phyloP scores from a whole-genome alignment of 2,113 vertebrate genomes.

The mouse (Mus musculus) region DNA sequence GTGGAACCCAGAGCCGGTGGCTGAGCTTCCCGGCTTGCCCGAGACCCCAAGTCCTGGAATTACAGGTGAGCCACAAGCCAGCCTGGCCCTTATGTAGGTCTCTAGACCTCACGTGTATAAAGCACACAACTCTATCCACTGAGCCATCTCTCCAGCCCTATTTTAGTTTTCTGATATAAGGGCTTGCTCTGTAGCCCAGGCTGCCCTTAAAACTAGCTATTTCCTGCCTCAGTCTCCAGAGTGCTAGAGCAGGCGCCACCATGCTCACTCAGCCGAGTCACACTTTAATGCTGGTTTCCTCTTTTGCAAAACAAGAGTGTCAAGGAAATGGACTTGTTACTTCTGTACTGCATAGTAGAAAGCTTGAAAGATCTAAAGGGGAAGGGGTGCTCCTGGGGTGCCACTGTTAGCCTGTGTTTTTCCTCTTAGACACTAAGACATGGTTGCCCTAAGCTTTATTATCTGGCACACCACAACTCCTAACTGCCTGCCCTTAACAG shows the following conservation, averaged over 20 bases:
- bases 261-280: background rate
- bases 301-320: conserved; percentile 50
- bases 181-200: background rate
- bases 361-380: background rate
- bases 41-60: background rate
- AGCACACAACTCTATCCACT: background rate
- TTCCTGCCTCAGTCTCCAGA: background rate
- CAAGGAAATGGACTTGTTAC: background rate
- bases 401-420: background rate
- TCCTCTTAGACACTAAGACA: background rate
- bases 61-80: background rate
- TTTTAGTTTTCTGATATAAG: background rate
- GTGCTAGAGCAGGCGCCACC: background rate
- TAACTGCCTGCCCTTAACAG: background rate
- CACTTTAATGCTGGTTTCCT: background rate
- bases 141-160: background rate
- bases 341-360: fast-evolving
- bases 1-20: background rate
- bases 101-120: background rate
- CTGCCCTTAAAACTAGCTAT: background rate
- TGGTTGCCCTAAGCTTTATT: background rate
- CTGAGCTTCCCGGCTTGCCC: background rate
- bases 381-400: too few species aligned
- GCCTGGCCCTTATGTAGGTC: background rate
- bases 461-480: background rate